Evolutionary conservation across 2,113 vertebrate species (phyloP), one percentile per base, ranked within the genome.

Genomic region (Neogobius melanostomus): DNA sequence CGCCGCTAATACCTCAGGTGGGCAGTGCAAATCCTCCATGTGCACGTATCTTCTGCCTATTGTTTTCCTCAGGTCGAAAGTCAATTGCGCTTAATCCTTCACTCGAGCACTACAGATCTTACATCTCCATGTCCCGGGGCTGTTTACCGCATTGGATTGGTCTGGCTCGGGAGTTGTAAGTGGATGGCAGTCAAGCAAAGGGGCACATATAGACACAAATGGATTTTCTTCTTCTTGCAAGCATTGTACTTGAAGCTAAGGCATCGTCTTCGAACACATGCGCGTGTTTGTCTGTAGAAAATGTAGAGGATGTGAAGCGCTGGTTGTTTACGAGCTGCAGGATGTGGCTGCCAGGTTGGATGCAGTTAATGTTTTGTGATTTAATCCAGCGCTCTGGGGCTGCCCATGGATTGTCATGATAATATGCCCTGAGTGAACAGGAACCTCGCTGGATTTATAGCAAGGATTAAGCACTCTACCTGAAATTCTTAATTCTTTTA

Each of bases 11-110:
- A 52, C 21, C 1, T 10, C 2, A 67, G 74, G 68, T 21, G 47
- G 45, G 56, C 68, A 36, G 61, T 77, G 66, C 8, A 60, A 82
- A 79, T 79, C 75, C 68, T 79, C 61, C 28, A 77, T 75, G 64
- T 76, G 53, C 43, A 8, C 21, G 7, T 75, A 21, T 78, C 83
- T 80, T 65, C 44, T 72, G 47, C 5, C 61, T 68, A 77, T 88
- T 87, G 80, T 88, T 81, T 87, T 84, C 61, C 77, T 57, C 53
- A 57, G 42, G 68, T 79, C 62, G 60, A 56, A 86, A 84, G 78
- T 86, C 76, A 87, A 75, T 89, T 69, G 10, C 63, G 75, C 80
- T 75, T 88, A 89, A 88, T 90, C 85, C 79, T 71, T 79, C 52
- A 71, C 70, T 73, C 54, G 59, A 63, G 63, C 68, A 64, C 59